phyloP scores from a whole-genome alignment of 2,888 invertebrate species.

The Toxonevra muliebris region DNA sequence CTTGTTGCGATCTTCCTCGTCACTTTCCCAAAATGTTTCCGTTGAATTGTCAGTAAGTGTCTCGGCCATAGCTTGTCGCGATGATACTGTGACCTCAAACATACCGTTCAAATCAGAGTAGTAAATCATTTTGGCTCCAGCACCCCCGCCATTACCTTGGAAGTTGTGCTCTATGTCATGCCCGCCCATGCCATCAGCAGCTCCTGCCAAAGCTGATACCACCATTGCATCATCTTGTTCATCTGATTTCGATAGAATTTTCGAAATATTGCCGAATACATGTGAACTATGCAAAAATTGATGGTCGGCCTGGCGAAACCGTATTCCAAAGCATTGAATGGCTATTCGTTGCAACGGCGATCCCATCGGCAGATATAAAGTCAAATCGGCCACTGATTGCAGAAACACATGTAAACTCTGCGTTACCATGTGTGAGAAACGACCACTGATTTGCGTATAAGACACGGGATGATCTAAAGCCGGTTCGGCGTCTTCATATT shows the following conservation, averaged over 20 bases:
- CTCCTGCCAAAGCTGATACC: slow-evolving; percentile 50
- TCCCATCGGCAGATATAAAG: slow-evolving; percentile 86
- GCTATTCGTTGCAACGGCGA: slow-evolving; percentile 91
- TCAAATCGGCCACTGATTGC: slow-evolving; percentile 91
- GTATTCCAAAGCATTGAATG: slow-evolving; percentile 91
- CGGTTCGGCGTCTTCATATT: slow-evolving; percentile 55
- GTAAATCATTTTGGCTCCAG: slow-evolving; percentile 56
- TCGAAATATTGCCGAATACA: slow-evolving; percentile 95
- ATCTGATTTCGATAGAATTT: slow-evolving; percentile 92
- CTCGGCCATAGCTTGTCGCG: slow-evolving; percentile 92
- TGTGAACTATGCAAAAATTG: slow-evolving; percentile 88
- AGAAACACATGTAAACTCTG: slow-evolving; percentile 85
- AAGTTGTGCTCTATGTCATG: slow-evolving; percentile 58
- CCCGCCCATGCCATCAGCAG: slow-evolving; percentile 46
- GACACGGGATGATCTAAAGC: slow-evolving; percentile 77
- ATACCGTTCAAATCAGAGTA: slow-evolving; percentile 63
- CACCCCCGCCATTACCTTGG: slow-evolving; percentile 33
- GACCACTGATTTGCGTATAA: slow-evolving; percentile 81
- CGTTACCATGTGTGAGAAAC: slow-evolving; percentile 73
- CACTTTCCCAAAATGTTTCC: slow-evolving; percentile 99
- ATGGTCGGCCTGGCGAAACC: slow-evolving; percentile 89
- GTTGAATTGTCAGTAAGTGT: slow-evolving; percentile 93
- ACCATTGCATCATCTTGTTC: slow-evolving; percentile 71
- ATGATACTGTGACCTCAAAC: slow-evolving; percentile 78
- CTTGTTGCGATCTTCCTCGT: slow-evolving; percentile 94